Evolutionary conservation across 2,888 invertebrate genomes (phyloP).

Genomic region (Lissonota sp.): DNA sequence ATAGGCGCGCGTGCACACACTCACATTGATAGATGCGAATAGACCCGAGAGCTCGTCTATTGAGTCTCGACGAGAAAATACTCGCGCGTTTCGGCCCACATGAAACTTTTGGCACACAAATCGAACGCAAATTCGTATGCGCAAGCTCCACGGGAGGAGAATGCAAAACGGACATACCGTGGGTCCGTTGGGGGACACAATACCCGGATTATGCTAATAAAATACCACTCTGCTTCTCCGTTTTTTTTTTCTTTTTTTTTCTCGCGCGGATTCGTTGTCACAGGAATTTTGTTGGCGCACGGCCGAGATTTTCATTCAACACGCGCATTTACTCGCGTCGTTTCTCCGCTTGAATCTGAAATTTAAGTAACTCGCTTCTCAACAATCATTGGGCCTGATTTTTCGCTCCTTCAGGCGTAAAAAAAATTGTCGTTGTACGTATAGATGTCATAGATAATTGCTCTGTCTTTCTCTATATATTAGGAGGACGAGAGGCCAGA

Average conservation of each 20-base stretch:
- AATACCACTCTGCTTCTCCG: conserved; percentile 29
- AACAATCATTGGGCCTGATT: too few relatives aligned
- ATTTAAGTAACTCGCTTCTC: too few relatives aligned
- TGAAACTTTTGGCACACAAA: conserved; percentile 7
- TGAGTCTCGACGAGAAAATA: conserved; percentile 1
- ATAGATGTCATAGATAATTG: too few relatives aligned
- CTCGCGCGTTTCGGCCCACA: conserved; percentile 40
- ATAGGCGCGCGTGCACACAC: conserved; percentile 1
- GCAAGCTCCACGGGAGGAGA: conserved; percentile 13
- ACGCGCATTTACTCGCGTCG: conserved; percentile 26
- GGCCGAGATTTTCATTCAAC: conserved; percentile 9
- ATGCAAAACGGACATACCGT: conserved; percentile 23
- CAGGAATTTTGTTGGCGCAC: neutral
- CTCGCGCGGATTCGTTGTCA: conserved; percentile 35
- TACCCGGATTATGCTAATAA: conserved; percentile 51
- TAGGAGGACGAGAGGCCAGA: neutral
- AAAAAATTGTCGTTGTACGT: too few relatives aligned
- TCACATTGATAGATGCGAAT: neutral
- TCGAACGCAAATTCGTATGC: conserved; percentile 5
- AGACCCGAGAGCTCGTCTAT: conserved; percentile 14
- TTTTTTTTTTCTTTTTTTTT: neutral
- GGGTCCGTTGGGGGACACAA: neutral
- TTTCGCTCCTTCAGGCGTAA: too few relatives aligned
- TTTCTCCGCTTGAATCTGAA: too few relatives aligned
- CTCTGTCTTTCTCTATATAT: too few relatives aligned